Percentiles rank a stretch among this genome's conserved stretches.
Conservation (phyloP, 2,113 vertebrate species). For the Poeciliopsis retropinna region DNA sequence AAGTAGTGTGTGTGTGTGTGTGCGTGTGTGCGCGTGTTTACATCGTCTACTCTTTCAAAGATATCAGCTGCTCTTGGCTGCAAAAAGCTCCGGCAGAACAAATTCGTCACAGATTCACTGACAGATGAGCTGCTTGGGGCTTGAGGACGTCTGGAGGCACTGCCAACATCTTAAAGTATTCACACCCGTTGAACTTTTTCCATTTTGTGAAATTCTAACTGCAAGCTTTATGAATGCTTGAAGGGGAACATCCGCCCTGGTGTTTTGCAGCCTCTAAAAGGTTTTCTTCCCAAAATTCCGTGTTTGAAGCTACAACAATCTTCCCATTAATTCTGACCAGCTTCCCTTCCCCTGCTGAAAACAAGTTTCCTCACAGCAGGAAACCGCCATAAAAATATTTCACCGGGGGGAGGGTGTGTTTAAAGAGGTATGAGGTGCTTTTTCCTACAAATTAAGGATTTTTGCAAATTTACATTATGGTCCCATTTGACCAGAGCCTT, state of each 20-base stretch:
- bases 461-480: not conserved
- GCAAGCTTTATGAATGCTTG: not conserved
- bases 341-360: not conserved
- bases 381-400: not conserved
- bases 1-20: constrained; percentile 27
- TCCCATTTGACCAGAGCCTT: too few relatives aligned
- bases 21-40: constrained; percentile 5
- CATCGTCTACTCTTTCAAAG: constrained; percentile 38
- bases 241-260: not conserved
- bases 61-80: constrained; percentile 42
- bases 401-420: not conserved
- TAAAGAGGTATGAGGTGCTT: not conserved
- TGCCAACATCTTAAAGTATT: constrained; percentile 23
- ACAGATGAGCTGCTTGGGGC: constrained; percentile 36
- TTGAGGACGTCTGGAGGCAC: constrained; percentile 19
- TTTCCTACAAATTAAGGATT: not conserved
- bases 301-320: not conserved
- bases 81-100: constrained; percentile 46
- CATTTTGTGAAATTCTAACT: not conserved
- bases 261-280: not conserved
- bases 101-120: constrained; percentile 59
- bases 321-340: not conserved
- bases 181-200: too few relatives aligned
- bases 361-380: not conserved
- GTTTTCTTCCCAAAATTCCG: not conserved